Evolutionary conservation across 2,888 invertebrate species (phyloP), one percentile per base, ranked within the genome.

Genomic region (Malthinus seriepunctatus): DNA sequence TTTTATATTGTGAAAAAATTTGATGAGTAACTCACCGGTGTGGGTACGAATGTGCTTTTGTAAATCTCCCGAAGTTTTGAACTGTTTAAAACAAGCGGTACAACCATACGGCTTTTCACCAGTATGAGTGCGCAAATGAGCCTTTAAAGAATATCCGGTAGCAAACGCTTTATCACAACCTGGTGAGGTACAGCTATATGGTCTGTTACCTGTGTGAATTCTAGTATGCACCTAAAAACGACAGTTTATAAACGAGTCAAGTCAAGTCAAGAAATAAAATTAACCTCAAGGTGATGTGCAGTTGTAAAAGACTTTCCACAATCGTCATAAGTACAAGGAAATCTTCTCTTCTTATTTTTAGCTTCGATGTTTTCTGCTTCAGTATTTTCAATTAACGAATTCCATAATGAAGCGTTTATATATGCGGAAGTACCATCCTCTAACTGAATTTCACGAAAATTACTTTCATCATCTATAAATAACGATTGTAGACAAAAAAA

Each of bases 81-180:
- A 78, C 35, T 71, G 69, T 65, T 77, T 78, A 3, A 58, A 56
- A 56, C 79, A 78, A 7, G 67, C 49, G 3, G 50, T 56, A 62
- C 78, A 79, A 35, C 64, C 67, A 56, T 76, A 79, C 0, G 79
- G 79, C 58, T 77, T 78, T 61, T 78, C 78, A 34, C 83, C 84
- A 0, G 82, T 79, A 75, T 86, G 86, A 11, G 76, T 77, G 6
- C 83, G 76, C 76, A 82, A 75, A 72, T 86, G 86, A 3, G 79
- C 74, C 62, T 77, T 78, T 60, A 84, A 63, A 0, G 76, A 75
- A 67, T 83, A 84, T 31, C 80, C 81, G 2, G 83, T 82, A 3
- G 82, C 77, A 69, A 83, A 83, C 37, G 78, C 78, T 69, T 83
- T 83, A 52, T 76, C 75, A 67, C 83, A 83, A 31, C 80, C 80